Evolutionary conservation across 1,140 invertebrate genomes (phyloP), one percentile per base, ranked within the genome.

Genomic region (Drosophila murphyi): DNA sequence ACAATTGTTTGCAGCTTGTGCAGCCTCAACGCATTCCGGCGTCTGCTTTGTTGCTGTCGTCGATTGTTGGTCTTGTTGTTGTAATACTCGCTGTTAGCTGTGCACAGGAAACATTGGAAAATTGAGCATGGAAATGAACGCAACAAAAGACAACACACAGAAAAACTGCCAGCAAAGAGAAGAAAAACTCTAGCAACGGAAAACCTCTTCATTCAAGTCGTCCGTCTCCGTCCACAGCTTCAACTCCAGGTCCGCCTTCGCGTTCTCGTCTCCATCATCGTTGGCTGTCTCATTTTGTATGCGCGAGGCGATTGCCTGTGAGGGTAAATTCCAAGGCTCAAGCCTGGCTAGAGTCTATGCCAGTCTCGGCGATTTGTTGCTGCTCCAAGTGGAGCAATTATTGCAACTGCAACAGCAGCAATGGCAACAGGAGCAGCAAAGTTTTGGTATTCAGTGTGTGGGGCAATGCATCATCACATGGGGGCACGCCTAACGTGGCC

Each of bases 51-150:
- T 59, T 37, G 57, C 72, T 71, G 82, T 54, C 65, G 62, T 54
- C 51, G 57, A 52, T 63, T 52, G 68, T 41, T 41, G 57, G 37
- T 50, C 45, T n/a, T 55, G 28, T 47, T 64, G 67, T 31, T 59
- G 54, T 70, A 48, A 59, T 31, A 55, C 57, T 54, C 29, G 55
- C 47, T 88, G 79, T 76, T 80, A 78, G 76, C 62, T 85, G 77
- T 78, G 76, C 80, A 85, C 85, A 88, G 86, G 85, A 88, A 88
- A 89, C 80, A 83, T 83, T 89, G 85, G 80, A 85, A 88, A 89
- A 88, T 89, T 89, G 85, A 89, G 80, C 85, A 89, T 88, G 85
- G 85, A 89, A 88, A 89, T 89, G 86, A 87, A 80, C 77, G 69
- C 64, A 60, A 63, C 52, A 54, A 59, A 29, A 56, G 20, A 28